Conservation (phyloP, 2,888 invertebrate genomes). For the Platycheirus rosarum region DNA sequence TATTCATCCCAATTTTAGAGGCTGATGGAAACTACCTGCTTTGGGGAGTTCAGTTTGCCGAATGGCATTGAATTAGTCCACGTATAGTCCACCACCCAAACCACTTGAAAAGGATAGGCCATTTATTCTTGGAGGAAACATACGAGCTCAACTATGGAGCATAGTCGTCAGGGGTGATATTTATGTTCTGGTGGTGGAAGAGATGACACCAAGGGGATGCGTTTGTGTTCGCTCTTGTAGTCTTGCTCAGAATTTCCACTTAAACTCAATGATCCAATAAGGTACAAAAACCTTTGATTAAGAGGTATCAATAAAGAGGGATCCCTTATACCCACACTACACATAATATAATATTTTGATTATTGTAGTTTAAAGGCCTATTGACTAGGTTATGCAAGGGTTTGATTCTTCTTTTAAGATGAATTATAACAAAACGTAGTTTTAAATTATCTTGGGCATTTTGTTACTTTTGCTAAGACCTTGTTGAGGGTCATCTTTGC, state of each 20-base stretch:
- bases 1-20: conserved; percentile 25
- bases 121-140: conserved; percentile 60
- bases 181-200: conserved; percentile 47
- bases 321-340: no score
- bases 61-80: conserved; percentile 46
- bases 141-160: conserved; percentile 43
- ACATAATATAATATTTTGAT: no score
- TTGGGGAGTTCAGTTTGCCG: conserved; percentile 12
- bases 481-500: no score
- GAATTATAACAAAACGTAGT: no score
- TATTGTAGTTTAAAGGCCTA: no score
- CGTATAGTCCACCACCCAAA: neutral
- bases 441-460: no score
- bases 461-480: no score
- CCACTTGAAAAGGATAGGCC: conserved; percentile 55
- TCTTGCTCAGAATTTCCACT: neutral
- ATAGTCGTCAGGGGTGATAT: conserved; percentile 60
- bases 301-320: neutral
- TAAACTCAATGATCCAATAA: conserved; percentile 4
- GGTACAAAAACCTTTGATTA: neutral
- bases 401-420: no score
- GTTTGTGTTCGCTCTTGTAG: conserved; percentile 3
- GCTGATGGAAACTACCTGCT: conserved; percentile 39
- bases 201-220: neutral
- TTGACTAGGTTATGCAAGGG: no score